Evolutionary conservation across 2,797 vertebrate species (phyloP), one percentile per base, ranked within the genome.

Genomic region (Oreonectes daqikongensis): DNA sequence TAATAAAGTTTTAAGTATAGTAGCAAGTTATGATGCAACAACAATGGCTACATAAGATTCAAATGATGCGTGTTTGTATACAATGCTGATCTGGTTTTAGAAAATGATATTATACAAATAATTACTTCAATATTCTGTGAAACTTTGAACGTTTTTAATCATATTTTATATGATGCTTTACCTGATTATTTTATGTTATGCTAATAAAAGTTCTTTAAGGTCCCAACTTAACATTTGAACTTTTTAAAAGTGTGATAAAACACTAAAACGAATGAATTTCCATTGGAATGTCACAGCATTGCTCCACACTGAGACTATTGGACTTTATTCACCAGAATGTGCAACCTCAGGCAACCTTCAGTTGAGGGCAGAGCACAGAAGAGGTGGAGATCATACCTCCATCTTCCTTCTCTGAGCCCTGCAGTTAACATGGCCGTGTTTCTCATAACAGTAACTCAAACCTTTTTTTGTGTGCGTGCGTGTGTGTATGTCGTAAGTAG

Each of bases 371-470:
- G 61, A 26, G 24, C 12, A 14, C 22, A 59, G 28, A 53, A 24
- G 32, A 82, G 52, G 52, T 78, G 61, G 38, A 57, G 50, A 35
- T 69, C 48, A 40, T 53, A 42, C 61, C 53, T 67, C 28, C 57
- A 52, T 71, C 77, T 50, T 61, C 22, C 35, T 57, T 81, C 63
- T 48, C 65, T 50, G 38, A 70, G 42, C 18, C 64, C 55, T 61
- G 60, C 55, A 71, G 84, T 76, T 83, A 67, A 84, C 67, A 73
- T 84, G 80, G 75, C 82, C 74, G 53, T 74, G 71, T 68, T 82
- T 74, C 77, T 79, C 79, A 71, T 75, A 73, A 79, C 83, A 84
- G 73, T 57, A 83, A 75, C 57, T 77, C 75, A 73, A 84, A 69
- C 59, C 72, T 65, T 66, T 74, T 73, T 69, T n/a, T n/a, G n/a